Percentiles rank a stretch among this genome's conserved stretches.
These are phyloP conservation scores for Leptonema lineaticorne DNA, from an alignment of 1,140 invertebrate species.

Conservation along the genomic window DNA sequence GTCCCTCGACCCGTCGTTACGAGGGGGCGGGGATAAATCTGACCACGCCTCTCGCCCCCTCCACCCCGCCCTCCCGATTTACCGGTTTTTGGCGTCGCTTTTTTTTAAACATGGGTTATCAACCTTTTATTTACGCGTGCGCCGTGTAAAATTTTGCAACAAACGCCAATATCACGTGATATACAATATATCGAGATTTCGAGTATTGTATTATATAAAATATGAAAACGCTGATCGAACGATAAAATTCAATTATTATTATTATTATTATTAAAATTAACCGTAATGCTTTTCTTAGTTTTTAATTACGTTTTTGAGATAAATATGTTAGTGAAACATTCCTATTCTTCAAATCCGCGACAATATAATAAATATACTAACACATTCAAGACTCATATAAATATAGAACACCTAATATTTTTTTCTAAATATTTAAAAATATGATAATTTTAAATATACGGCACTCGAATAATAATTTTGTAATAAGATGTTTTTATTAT, in stretches of 20 bases:
- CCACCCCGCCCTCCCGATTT: background rate
- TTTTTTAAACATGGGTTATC: conserved; percentile 13
- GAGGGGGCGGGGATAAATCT: background rate
- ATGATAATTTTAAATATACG: no score
- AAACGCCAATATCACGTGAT: background rate
- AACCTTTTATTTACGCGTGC: conserved; percentile 4
- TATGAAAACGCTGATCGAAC: background rate
- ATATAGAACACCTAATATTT: no score
- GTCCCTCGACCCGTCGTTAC: background rate
- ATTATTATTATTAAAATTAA: no score
- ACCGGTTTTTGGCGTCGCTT: background rate
- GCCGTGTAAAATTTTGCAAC: background rate
- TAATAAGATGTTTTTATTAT: no score
- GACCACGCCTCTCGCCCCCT: background rate
- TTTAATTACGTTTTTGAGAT: no score
- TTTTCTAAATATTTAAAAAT: no score
- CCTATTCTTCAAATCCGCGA: no score
- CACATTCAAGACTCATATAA: no score
- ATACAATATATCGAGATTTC: background rate
- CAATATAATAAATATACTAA: no score
- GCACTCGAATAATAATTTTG: no score
- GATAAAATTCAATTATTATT: background rate
- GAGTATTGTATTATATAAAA: background rate
- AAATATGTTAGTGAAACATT: no score
- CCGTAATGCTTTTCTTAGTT: no score